Percentiles rank a stretch among this genome's conserved stretches.
phyloP scores from a whole-genome alignment of 2,113 vertebrate species.

The Gorilla gorilla region DNA sequence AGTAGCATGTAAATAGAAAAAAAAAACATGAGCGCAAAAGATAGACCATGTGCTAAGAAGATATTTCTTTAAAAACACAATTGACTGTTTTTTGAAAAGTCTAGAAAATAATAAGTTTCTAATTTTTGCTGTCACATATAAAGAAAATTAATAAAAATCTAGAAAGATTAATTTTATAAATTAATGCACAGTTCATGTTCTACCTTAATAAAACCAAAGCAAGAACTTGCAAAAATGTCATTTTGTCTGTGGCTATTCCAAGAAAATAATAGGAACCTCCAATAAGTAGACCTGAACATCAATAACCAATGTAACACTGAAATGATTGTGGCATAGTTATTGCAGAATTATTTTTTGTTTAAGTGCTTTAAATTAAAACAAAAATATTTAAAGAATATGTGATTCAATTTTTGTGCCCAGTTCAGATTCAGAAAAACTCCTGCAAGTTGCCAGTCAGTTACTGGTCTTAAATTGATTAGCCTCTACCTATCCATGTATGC shows the following conservation, averaged over 20 bases:
- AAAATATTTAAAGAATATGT: neutral
- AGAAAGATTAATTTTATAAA: neutral
- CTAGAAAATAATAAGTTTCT: neutral
- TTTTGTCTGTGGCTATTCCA: neutral
- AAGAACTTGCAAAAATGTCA: neutral
- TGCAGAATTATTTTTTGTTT: neutral
- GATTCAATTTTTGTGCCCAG: neutral
- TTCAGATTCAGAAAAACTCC: neutral
- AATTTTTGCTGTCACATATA: neutral
- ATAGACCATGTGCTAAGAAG: neutral
- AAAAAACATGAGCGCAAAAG: neutral
- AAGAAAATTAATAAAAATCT: neutral
- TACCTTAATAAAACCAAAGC: neutral
- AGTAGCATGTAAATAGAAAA: neutral
- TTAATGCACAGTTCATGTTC: neutral
- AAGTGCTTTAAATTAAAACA: neutral
- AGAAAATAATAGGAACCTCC: neutral
- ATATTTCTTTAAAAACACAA: neutral
- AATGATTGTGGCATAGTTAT: neutral
- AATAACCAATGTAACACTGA: neutral
- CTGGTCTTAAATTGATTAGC: neutral
- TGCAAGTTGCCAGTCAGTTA: neutral
- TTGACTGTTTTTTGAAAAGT: neutral
- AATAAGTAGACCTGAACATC: neutral
- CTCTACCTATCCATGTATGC: neutral